These are phyloP conservation scores for Drosophila triauraria DNA, from an alignment of 1,140 invertebrate genomes.

Conservation along the genomic window DNA sequence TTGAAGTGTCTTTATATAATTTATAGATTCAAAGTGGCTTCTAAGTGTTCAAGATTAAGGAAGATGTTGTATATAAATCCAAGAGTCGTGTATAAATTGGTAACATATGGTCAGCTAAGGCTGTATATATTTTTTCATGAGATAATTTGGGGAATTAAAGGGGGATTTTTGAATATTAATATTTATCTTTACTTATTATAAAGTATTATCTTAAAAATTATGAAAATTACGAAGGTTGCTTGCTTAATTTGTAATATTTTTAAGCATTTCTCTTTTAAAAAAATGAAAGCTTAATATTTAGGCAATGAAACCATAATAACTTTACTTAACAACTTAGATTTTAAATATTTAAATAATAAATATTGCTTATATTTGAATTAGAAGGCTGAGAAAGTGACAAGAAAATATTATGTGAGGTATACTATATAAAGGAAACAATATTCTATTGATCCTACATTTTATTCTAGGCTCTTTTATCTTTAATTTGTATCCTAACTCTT, in stretches of 20 bases:
- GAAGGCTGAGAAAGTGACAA: too few relatives aligned
- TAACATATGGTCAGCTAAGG: too few relatives aligned
- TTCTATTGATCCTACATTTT: background rate
- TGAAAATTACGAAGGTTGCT: background rate
- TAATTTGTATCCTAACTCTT: too few relatives aligned
- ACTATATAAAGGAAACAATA: background rate
- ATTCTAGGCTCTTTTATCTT: background rate
- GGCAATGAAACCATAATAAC: background rate
- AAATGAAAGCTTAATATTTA: background rate
- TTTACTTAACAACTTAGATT: background rate
- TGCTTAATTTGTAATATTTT: background rate
- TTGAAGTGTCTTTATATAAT: conserved; percentile 1
- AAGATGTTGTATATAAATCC: background rate
- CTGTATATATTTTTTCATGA: background rate
- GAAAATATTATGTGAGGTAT: too few relatives aligned
- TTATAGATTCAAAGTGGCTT: background rate
- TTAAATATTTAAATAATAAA: too few relatives aligned
- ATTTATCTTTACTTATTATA: too few relatives aligned
- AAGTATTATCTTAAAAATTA: too few relatives aligned
- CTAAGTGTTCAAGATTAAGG: background rate
- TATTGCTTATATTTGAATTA: too few relatives aligned
- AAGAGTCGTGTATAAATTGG: background rate
- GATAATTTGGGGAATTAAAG: background rate
- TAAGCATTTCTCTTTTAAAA: background rate
- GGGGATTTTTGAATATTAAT: background rate